These are phyloP conservation scores for Leucoraja erinaceus DNA, from an alignment of 2,113 vertebrate species.

Conservation along the genomic window DNA sequence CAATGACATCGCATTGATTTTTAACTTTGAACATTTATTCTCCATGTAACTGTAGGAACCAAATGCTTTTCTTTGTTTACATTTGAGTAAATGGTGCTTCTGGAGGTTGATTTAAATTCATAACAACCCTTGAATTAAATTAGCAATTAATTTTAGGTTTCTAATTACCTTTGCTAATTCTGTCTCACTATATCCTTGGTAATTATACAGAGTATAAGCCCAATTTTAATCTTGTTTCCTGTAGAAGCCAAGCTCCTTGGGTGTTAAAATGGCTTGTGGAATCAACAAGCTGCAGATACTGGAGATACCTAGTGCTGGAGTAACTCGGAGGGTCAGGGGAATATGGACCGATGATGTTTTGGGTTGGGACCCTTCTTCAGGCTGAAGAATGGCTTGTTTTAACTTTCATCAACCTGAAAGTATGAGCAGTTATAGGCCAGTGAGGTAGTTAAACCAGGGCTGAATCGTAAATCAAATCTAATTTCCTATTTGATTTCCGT, in stretches of 20 bases:
- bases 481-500: too few relatives aligned
- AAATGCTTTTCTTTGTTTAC: neutral
- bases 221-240: neutral
- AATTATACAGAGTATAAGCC: neutral
- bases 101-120: neutral
- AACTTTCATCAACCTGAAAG: too few relatives aligned
- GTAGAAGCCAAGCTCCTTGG: neutral
- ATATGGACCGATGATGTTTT: too few relatives aligned
- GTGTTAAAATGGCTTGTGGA: neutral
- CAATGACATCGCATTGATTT: neutral
- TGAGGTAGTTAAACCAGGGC: too few relatives aligned
- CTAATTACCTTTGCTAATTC: neutral
- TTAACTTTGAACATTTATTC: neutral
- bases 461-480: too few relatives aligned
- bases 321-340: too few relatives aligned
- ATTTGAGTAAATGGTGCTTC: neutral
- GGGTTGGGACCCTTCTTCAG: too few relatives aligned
- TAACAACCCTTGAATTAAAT: neutral
- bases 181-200: neutral
- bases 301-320: too few relatives aligned
- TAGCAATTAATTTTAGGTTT: neutral
- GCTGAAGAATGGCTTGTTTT: too few relatives aligned
- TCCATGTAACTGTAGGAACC: neutral
- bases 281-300: too few relatives aligned
- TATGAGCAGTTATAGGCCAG: too few relatives aligned